phyloP scores from a whole-genome alignment of 2,113 vertebrate species.

The human (Homo sapiens) region DNA sequence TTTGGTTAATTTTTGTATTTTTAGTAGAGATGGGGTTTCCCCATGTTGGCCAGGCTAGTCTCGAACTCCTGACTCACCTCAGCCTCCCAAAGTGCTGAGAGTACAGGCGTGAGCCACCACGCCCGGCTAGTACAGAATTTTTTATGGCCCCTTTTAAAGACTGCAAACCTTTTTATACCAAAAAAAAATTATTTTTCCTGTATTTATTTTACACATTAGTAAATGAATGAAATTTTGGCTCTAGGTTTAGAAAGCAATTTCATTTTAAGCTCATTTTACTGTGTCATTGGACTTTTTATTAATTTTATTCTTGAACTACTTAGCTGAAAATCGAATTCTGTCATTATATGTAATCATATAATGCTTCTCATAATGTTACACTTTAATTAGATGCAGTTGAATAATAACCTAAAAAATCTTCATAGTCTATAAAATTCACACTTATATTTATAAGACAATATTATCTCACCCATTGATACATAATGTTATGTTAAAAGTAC shows the following conservation, averaged over 20 bases:
- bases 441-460: not conserved
- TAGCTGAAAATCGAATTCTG: not conserved
- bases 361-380: not conserved
- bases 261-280: not conserved
- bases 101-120: no score
- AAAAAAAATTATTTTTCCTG: not conserved
- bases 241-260: not conserved
- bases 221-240: not conserved
- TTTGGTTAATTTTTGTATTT: no score
- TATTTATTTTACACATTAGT: constrained; percentile 30
- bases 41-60: no score
- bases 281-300: not conserved
- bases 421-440: constrained; percentile 4
- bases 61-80: no score
- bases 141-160: not conserved
- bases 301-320: not conserved
- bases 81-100: no score
- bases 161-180: not conserved
- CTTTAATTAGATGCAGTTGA: not conserved
- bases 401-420: not conserved
- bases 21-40: no score
- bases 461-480: not conserved
- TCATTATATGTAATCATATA: not conserved
- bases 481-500: no score
- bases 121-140: not conserved